Evolutionary conservation across 2,888 invertebrate species (phyloP), one percentile per base, ranked within the genome.

Genomic region (Calameuta filiformis): DNA sequence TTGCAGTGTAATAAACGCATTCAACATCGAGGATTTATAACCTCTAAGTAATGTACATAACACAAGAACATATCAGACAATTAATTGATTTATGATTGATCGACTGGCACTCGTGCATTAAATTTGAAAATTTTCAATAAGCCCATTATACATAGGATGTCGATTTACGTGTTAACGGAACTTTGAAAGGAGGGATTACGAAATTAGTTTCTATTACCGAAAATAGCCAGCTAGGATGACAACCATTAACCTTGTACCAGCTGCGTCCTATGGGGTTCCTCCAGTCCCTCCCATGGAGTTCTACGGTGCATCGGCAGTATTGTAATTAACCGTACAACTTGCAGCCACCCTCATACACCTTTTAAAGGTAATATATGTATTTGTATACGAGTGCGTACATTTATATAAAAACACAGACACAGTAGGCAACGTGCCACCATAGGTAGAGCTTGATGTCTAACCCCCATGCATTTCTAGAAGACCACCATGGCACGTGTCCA

Each of bases 191-290:
- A 56, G 56, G 56, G 9, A 79, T 79, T 80, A 73, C 37, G 35
- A 34, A 84, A 88, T 88, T 87, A 83, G 87, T 85, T 87, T 80
- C 83, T 82, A 86, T 88, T 86, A 87, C 82, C 82, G 82, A 86
- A 87, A 87, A 85, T 77, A 83, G 84, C 83, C 84, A 81, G 82
- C 83, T 87, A 84, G 85, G 84, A 87, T 86, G 87, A 87, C 87
- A 87, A 83, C 84, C 85, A 87, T 84, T 87, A 82, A 81, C 75
- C 81, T 82, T 80, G 82, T 82, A 83, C 82, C 88, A 88, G 88
- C 88, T 88, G 87, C 85, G 81, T 34, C 71, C 56, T 34, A 40
- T 68, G 76, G 79, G 73, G 73, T 37, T 76, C 77, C 71, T 34
- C 6, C 71, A 34, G 71, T 34, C 33, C 56, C 71, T 12, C 71